These are phyloP conservation scores for Lasioglossum marginatum DNA, from an alignment of 2,888 invertebrate genomes.

Conservation along the genomic window DNA sequence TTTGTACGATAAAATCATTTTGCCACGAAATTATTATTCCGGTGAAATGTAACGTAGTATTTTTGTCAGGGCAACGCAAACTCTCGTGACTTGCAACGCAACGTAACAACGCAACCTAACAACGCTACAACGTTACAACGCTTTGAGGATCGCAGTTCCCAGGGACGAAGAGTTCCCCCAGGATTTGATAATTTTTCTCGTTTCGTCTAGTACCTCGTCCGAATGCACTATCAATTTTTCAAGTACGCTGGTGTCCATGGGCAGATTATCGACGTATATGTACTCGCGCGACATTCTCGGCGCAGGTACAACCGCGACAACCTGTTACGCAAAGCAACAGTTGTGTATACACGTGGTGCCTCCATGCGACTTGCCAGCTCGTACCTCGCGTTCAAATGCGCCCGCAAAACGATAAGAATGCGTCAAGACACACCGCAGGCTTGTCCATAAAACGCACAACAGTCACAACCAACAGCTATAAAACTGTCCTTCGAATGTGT, in stretches of 20 bases:
- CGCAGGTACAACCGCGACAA: constrained; percentile 8
- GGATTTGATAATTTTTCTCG: background rate
- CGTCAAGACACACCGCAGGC: background rate
- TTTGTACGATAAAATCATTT: background rate
- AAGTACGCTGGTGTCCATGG: constrained; percentile 39
- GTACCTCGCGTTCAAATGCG: background rate
- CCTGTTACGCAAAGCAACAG: constrained; percentile 56
- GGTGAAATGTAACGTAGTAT: background rate
- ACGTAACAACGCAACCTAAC: background rate
- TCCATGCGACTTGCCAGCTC: background rate
- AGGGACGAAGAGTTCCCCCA: background rate
- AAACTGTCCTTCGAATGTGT: background rate
- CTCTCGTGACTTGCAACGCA: background rate
- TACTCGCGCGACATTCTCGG: constrained; percentile 13
- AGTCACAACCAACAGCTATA: background rate
- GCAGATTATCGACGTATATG: background rate
- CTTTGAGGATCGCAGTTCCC: background rate
- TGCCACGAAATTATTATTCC: background rate
- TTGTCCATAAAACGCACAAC: constrained; percentile 25
- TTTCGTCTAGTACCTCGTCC: constrained; percentile 40
- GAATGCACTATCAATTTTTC: constrained; percentile 45
- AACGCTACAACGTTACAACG: background rate
- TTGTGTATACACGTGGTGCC: constrained; percentile 23
- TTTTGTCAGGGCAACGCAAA: background rate
- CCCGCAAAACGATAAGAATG: background rate